Evolutionary conservation across 2,888 invertebrate species (phyloP).

Genomic region (Operophtera brumata): DNA sequence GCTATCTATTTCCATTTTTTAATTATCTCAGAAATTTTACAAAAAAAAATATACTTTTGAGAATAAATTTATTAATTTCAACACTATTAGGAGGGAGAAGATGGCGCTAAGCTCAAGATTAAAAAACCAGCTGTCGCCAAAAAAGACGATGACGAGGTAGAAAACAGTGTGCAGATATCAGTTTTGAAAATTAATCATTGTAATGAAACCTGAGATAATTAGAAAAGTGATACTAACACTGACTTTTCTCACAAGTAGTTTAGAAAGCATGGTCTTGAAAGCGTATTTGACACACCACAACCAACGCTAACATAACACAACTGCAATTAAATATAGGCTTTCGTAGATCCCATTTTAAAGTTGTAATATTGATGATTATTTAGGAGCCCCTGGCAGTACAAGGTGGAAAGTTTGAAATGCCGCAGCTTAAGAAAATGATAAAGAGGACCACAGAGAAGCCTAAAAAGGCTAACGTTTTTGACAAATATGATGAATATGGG

Average conservation of each 20-base stretch:
- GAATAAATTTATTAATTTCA: not conserved
- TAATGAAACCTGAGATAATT: slow-evolving; percentile 61
- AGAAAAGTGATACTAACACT: slow-evolving; percentile 48
- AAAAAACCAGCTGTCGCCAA: slow-evolving; percentile 75
- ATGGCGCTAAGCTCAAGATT: slow-evolving; percentile 72
- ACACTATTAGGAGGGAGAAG: slow-evolving; percentile 62
- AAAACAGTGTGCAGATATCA: slow-evolving; percentile 25
- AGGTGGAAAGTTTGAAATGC: slow-evolving; percentile 74
- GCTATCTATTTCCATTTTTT: slow-evolving; percentile 39
- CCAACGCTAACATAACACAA: slow-evolving; percentile 55
- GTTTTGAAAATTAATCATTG: not conserved
- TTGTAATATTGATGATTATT: slow-evolving; percentile 61
- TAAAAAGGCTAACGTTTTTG: slow-evolving; percentile 57
- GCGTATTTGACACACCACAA: slow-evolving; percentile 45
- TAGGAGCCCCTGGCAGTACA: slow-evolving; percentile 73
- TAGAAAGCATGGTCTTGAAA: slow-evolving; percentile 44
- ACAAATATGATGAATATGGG: slow-evolving; percentile 42
- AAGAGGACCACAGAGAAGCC: slow-evolving; percentile 66
- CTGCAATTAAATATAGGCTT: slow-evolving; percentile 52
- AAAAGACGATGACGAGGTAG: slow-evolving; percentile 72
- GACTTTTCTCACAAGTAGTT: slow-evolving; percentile 36
- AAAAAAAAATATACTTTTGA: not conserved
- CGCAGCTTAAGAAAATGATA: slow-evolving; percentile 72
- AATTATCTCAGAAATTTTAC: slow-evolving; percentile 58
- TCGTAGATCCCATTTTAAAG: slow-evolving; percentile 49